These are phyloP conservation scores for Oryzias melastigma DNA, from an alignment of 2,113 vertebrate species.

Conservation along the genomic window DNA sequence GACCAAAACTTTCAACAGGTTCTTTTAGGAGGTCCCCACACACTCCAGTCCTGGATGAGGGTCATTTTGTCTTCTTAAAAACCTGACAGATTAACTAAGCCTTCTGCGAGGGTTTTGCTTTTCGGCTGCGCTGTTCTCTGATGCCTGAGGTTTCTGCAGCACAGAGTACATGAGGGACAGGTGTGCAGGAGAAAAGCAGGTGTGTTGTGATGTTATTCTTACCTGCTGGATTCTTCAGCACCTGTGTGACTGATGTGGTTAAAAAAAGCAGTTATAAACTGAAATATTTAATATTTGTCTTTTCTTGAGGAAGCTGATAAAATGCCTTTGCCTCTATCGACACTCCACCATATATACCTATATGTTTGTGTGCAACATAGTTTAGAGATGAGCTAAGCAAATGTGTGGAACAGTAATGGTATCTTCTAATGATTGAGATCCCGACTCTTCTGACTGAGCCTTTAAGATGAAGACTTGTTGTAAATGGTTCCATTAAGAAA, in stretches of 20 bases:
- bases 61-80: conserved; percentile 17
- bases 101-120: conserved; percentile 9
- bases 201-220: conserved; percentile 29
- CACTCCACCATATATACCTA: too few relatives aligned
- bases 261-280: too few relatives aligned
- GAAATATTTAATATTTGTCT: too few relatives aligned
- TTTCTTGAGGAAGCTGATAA: too few relatives aligned
- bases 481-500: too few relatives aligned
- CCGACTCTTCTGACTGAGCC: too few relatives aligned
- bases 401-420: too few relatives aligned
- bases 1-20: conserved; percentile 16
- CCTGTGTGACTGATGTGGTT: background rate
- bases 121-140: conserved; percentile 9
- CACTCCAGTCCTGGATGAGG: conserved; percentile 9
- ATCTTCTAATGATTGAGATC: too few relatives aligned
- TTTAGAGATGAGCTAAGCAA: too few relatives aligned
- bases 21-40: conserved; percentile 6
- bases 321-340: too few relatives aligned
- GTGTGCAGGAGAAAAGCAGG: conserved; percentile 39
- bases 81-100: conserved; percentile 5
- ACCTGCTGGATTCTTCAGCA: background rate
- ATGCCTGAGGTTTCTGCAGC: conserved; percentile 15
- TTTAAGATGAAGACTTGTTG: too few relatives aligned
- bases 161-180: conserved; percentile 59
- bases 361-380: too few relatives aligned